These are phyloP conservation scores for Calliopum simillimum DNA, from an alignment of 2,888 invertebrate genomes.

Conservation along the genomic window DNA sequence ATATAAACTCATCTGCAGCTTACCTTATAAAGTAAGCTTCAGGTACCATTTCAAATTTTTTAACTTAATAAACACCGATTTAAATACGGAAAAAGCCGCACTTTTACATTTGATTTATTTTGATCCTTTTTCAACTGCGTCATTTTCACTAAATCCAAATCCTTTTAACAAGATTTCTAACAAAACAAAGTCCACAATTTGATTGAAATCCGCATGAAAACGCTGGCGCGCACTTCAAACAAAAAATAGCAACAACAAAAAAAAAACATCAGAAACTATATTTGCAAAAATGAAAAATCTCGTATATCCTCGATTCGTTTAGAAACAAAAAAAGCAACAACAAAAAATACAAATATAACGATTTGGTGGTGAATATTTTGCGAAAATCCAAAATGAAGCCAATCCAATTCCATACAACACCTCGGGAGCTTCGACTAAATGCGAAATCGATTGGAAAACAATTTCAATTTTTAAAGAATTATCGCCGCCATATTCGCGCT, in stretches of 20 bases:
- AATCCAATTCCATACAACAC: background rate
- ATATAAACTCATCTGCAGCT: too few species aligned
- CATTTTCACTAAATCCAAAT: background rate
- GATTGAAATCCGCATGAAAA: conserved; percentile 25
- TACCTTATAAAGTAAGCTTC: too few species aligned
- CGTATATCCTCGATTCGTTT: background rate
- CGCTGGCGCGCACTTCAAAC: conserved; percentile 6
- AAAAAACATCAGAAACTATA: background rate
- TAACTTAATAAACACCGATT: too few species aligned
- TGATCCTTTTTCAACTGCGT: background rate
- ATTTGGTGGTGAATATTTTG: background rate
- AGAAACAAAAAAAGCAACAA: background rate
- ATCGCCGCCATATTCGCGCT: conserved; percentile 67
- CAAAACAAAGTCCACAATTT: conserved; percentile 28
- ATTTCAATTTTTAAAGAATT: conserved; percentile 68
- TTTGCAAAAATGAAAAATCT: background rate
- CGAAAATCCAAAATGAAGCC: conserved; percentile 8
- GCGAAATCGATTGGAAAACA: conserved; percentile 67
- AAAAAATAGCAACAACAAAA: background rate
- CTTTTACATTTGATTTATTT: background rate
- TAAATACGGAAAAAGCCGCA: too few species aligned
- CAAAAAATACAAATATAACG: background rate
- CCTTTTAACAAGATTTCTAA: conserved; percentile 27
- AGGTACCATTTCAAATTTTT: too few species aligned
- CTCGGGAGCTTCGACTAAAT: conserved; percentile 53